Base-by-base conservation (phyloP, 1,140 invertebrate genomes). In the Trichoplusia ni region DNA sequence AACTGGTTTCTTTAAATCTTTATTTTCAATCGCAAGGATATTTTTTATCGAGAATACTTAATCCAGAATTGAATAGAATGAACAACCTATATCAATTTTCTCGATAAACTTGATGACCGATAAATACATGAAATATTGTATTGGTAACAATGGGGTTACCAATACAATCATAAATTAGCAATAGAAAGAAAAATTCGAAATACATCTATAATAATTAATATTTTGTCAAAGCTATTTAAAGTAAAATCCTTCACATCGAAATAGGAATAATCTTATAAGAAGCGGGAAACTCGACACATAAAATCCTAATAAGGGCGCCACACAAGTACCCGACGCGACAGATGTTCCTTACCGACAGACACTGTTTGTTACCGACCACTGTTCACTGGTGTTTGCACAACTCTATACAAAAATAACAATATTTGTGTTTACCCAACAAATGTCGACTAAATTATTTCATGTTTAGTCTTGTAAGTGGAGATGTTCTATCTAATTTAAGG, bases 381-480 rank as follows among this genome's bases (percentile, higher is more conserved):
- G 27, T 37, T 27, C 49, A 31, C 49, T 40, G 7, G n/a, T 46
- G 49, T 62, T 62, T 58, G 58, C 11, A 49, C 46, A 40, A 31
- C 51, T 62, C 37, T 67, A 40, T 59, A 25, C 59, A 51, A 59
- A 27, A 23, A 64, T 51, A 64, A 63, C 18, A 63, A 64, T 64
- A 63, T 68, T 60, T 59, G 18, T 59, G 44, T 59, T 63, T 33
- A 46, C n/a, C 16, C 59, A 49, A 62, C 35, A 63, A 58, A 33
- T 23, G 40, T 14, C 18, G 9, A 23, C 8, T 29, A 56, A 18
- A 33, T 25, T 4, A 25, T n/a, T 54, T 19, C n/a, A 11, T 8
- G 35, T 35, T 54, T 40, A 19, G 13, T 7, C 13, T 8, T 13
- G 5, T 11, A 18, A 25, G 19, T 13, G 19, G 18, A 35, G 13